Conservation (phyloP, 2,797 vertebrate species). For the Melanogrammus aeglefinus region DNA sequence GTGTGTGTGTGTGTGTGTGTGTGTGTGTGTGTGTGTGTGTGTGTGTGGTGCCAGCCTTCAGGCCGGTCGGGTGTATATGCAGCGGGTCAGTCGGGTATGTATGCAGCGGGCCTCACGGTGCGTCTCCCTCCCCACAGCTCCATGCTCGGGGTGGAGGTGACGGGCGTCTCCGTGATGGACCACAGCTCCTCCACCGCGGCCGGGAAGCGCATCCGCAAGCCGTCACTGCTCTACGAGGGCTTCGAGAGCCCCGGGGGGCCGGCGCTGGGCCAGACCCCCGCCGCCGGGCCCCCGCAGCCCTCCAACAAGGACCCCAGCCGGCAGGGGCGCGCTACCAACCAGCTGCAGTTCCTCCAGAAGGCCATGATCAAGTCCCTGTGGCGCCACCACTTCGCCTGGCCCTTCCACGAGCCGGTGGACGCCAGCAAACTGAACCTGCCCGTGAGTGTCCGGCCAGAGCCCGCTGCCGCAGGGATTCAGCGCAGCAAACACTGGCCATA, state of each 20-base stretch:
- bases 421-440: constrained; percentile 83
- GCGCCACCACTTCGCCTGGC: constrained; percentile 96
- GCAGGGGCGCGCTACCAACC: constrained; percentile 86
- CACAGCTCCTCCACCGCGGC: constrained; percentile 76
- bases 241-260: constrained; percentile 90
- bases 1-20: too few relatives aligned
- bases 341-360: constrained; percentile 91
- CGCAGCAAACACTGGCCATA: neutral
- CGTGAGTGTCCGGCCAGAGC: constrained; percentile 68
- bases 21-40: too few relatives aligned
- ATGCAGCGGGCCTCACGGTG: neutral
- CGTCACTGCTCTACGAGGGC: constrained; percentile 90
- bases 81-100: neutral
- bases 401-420: constrained; percentile 91
- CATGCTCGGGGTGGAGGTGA: constrained; percentile 61
- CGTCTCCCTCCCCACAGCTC: constrained; percentile 59
- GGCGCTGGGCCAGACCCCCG: constrained; percentile 62
- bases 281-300: constrained; percentile 71
- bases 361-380: constrained; percentile 89
- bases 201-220: constrained; percentile 91
- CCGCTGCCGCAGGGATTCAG: neutral
- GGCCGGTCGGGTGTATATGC: too few relatives aligned
- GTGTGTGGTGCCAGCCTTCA: too few relatives aligned
- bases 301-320: constrained; percentile 81
- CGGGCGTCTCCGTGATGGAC: constrained; percentile 67